Evolutionary conservation across 2,888 invertebrate species (phyloP).

Genomic region (Archips xylosteana): DNA sequence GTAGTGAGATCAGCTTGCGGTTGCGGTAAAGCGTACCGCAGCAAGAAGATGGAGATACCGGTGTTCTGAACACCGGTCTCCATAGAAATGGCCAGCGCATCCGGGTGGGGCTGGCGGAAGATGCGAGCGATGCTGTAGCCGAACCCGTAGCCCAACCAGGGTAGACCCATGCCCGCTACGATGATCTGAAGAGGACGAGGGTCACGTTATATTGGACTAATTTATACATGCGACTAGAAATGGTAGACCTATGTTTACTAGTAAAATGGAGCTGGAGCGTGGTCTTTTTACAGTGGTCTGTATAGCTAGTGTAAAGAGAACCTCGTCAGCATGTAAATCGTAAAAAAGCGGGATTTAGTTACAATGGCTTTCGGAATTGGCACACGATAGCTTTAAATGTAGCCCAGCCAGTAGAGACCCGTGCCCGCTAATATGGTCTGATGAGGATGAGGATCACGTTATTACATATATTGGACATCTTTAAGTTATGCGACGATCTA

Average conservation of each 20-base stretch:
- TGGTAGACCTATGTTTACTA: no score
- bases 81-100: conserved; percentile 94
- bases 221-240: no score
- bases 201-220: conserved; percentile 34
- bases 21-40: conserved; percentile 92
- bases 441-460: not conserved
- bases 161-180: conserved; percentile 91
- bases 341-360: no score
- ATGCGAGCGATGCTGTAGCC: conserved; percentile 88
- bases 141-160: conserved; percentile 92
- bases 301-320: no score
- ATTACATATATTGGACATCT: not conserved
- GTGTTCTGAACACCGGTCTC: conserved; percentile 98
- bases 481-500: no score
- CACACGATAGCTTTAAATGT: no score
- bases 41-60: conserved; percentile 95
- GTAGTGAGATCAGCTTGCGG: conserved; percentile 96
- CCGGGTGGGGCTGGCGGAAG: conserved; percentile 86
- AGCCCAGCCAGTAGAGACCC: not conserved
- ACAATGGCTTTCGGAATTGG: no score
- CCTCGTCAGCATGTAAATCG: no score
- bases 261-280: no score
- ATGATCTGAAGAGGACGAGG: conserved; percentile 86
- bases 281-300: no score
- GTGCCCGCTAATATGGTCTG: not conserved